Base-by-base conservation (phyloP, 1,140 invertebrate genomes). In the Drosophila bocki region DNA sequence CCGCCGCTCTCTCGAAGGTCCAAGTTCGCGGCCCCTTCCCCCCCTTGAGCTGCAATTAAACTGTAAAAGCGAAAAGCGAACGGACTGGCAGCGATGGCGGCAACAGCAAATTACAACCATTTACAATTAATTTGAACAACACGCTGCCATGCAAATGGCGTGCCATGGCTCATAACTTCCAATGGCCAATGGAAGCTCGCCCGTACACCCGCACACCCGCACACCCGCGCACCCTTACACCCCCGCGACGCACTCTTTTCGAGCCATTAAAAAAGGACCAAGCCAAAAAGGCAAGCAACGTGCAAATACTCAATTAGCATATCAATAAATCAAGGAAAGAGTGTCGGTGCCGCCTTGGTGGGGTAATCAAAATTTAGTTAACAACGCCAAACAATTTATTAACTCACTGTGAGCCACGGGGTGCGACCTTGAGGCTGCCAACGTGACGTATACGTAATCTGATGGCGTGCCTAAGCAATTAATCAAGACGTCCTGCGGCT, bases 231-330 rank as follows among this genome's bases (percentile, higher is more conserved):
- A 3, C 13, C 45, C 22, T 0, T 3, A 11, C 26, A 11, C 29
- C 29, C 48, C 8, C 48, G 1, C 53, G 37, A 71, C 50, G 48
- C 65, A 68, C 58, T 69, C 60, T 53, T 29, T 26, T 72, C 35
- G 37, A 47, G 67, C 67, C 54, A 72, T 72, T 64, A 67, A 76
- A 68, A 68, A 62, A 17, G 44, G 56, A 45, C 48, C 22, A 37
- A 57, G 48, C 26, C 37, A 15, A 44, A 39, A 54, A 57, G 48
- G 39, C 42, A 17, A 44, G 39, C 84, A 84, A 88, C 84, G 84
- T 88, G 80, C 84, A 87, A 87, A 87, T 82, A 88, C 84, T 87
- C 84, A 87, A 87, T 87, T 87, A 87, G 84, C 84, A 87, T 87
- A 87, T 87, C 84, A 87, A 87, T 87, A 87, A 88, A 87, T 87